Conservation (phyloP, 2,888 invertebrate genomes). For the Chaitophorus viminalis region DNA sequence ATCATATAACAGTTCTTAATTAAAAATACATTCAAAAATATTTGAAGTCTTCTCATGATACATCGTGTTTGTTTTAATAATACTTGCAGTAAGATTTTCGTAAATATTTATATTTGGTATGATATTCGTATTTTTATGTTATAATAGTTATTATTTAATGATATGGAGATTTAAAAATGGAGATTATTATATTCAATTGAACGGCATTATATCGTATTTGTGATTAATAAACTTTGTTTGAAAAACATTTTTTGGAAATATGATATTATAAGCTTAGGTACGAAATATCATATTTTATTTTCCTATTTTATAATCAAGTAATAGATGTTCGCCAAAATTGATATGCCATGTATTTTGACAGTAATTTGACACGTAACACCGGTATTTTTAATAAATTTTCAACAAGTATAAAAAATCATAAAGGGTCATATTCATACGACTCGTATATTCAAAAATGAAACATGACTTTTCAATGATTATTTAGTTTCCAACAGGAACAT, state of each 20-base stretch:
- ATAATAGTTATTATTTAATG: no score
- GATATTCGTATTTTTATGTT: no score
- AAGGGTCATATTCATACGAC: slow-evolving; percentile 9
- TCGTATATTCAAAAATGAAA: slow-evolving; percentile 22
- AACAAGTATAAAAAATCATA: not conserved
- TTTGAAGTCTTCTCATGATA: no score
- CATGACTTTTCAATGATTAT: not conserved
- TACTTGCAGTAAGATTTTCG: no score
- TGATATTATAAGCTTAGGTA: not conserved
- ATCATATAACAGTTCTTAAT: no score
- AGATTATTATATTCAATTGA: not conserved
- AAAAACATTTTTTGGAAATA: not conserved
- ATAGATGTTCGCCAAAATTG: slow-evolving; percentile 11
- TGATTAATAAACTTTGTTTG: not conserved
- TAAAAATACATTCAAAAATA: no score
- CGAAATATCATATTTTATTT: slow-evolving; percentile 20
- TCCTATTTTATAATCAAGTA: slow-evolving; percentile 33
- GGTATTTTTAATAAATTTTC: slow-evolving; percentile 25
- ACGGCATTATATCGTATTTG: not conserved
- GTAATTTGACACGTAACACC: slow-evolving; percentile 38
- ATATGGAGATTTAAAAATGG: no score
- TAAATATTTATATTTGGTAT: no score
- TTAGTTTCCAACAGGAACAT: not conserved
- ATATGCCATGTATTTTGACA: slow-evolving; percentile 28
- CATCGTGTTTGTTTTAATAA: no score